Conservation (phyloP, 2,888 invertebrate genomes). For the Xanthia togata region DNA sequence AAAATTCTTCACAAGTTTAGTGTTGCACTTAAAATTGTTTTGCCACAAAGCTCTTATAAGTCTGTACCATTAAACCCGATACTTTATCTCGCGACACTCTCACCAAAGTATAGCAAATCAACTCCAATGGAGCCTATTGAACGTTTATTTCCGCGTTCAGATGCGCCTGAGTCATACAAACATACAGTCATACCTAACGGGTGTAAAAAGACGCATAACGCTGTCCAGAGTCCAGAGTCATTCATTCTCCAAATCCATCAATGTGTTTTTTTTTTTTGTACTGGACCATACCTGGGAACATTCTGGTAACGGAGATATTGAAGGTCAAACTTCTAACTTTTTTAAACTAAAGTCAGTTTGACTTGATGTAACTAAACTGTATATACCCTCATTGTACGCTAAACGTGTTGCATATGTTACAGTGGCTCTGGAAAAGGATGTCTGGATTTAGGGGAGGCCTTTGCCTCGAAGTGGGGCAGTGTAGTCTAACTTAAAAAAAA, state of each 20-base stretch:
- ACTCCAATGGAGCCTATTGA: constrained; percentile 70
- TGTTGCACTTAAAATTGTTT: not conserved
- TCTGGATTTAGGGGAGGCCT: too few species aligned
- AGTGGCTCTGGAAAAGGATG: not conserved
- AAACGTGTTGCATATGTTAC: not conserved
- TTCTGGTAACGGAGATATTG: not conserved
- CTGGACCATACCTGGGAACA: not conserved
- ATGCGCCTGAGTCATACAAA: constrained; percentile 59
- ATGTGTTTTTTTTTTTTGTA: not conserved
- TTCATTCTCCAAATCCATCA: not conserved
- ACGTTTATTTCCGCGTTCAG: constrained; percentile 74
- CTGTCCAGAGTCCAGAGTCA: not conserved
- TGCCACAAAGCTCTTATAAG: not conserved
- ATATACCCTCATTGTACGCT: too few species aligned
- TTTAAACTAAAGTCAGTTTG: not conserved
- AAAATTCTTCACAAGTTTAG: not conserved
- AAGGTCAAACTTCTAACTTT: not conserved
- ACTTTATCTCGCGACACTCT: constrained; percentile 27
- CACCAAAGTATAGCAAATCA: constrained; percentile 67
- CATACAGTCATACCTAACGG: constrained; percentile 26
- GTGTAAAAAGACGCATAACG: not conserved
- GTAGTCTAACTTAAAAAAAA: too few species aligned
- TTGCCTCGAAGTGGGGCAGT: too few species aligned
- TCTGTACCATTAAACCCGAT: constrained; percentile 24
- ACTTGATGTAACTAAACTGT: too few species aligned